Percentiles rank a stretch among this genome's conserved stretches.
Conservation (phyloP, 2,113 vertebrate genomes). For the Cyanoliseus patagonus region DNA sequence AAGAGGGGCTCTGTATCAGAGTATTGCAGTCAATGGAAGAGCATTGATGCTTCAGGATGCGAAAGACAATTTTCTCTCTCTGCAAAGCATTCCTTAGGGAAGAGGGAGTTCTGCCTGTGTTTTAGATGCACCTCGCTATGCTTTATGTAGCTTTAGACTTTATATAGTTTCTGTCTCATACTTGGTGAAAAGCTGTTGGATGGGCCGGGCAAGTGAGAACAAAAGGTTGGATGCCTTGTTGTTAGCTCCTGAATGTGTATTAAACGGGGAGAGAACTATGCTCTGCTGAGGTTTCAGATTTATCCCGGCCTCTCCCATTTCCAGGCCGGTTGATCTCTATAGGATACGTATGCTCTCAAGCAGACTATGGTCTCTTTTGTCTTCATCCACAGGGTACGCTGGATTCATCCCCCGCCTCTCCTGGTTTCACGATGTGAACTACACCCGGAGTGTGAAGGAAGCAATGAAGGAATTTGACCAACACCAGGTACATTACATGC, state of each 20-base stretch:
- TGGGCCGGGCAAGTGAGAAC: not conserved
- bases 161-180: not conserved
- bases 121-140: accelerated
- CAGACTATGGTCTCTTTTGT: not conserved
- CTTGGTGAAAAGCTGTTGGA: not conserved
- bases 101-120: not conserved
- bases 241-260: not conserved
- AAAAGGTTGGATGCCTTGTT: accelerated
- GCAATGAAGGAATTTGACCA: conserved; percentile 66
- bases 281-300: not conserved
- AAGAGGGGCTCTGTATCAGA: accelerated
- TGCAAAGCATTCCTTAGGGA: not conserved
- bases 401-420: conserved; percentile 65
- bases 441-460: conserved; percentile 32
- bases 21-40: not conserved
- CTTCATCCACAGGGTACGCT: conserved; percentile 46
- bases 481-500: conserved; percentile 43
- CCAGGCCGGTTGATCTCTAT: not conserved
- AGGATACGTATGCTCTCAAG: not conserved
- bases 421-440: conserved; percentile 37
- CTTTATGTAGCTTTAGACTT: not conserved
- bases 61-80: not conserved
- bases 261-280: not conserved
- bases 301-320: not conserved
- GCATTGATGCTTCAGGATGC: not conserved